phyloP scores from a whole-genome alignment of 2,113 vertebrate species.

The Patagioenas fasciata region DNA sequence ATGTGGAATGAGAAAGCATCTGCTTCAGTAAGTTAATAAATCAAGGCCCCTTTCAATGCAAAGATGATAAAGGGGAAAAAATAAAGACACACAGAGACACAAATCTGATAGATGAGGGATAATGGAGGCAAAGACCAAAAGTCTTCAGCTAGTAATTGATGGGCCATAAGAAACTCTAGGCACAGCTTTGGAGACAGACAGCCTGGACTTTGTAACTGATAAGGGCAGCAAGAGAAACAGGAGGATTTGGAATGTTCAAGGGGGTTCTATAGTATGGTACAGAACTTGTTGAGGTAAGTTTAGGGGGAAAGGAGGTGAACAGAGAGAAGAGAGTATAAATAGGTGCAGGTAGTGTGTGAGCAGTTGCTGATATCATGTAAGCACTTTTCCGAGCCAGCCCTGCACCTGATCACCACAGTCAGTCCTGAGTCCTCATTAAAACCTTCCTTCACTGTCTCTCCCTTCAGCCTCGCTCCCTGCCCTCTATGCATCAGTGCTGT shows the following conservation, averaged over 20 bases:
- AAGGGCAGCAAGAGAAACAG: background rate
- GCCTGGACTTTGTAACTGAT: background rate
- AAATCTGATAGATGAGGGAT: background rate
- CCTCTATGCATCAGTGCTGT: background rate
- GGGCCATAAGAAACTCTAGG: background rate
- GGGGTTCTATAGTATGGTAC: background rate
- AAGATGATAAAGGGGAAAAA: background rate
- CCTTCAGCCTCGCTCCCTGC: background rate
- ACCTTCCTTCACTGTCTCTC: background rate
- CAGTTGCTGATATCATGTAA: background rate
- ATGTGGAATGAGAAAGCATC: background rate
- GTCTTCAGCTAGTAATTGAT: background rate
- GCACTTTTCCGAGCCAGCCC: background rate
- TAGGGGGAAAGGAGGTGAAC: background rate
- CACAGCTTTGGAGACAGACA: background rate
- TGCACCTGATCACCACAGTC: background rate
- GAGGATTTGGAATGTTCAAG: background rate
- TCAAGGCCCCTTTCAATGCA: background rate
- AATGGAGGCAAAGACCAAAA: background rate
- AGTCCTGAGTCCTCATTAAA: background rate
- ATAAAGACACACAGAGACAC: background rate
- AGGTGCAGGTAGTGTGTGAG: background rate
- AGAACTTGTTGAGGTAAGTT: background rate
- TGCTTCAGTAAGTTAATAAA: background rate
- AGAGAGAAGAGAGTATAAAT: background rate